Conservation (phyloP, 2,888 invertebrate genomes). For the Tenthredo distinguenda region DNA sequence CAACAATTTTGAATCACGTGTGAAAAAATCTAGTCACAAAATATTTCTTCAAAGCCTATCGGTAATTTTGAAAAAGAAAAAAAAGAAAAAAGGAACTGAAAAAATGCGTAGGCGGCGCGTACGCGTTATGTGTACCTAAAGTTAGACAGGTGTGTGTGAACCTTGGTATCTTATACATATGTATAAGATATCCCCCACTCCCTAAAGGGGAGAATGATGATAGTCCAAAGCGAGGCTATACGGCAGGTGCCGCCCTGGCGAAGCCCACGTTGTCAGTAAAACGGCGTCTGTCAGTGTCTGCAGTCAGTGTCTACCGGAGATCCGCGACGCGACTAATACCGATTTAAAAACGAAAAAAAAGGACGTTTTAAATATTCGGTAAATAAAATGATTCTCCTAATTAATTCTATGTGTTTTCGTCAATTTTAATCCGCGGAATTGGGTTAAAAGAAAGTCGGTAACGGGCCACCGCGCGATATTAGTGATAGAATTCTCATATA, state of each 20-base stretch:
- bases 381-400: background rate
- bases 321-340: background rate
- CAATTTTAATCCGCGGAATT: background rate
- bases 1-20: no score
- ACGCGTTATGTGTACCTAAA: background rate
- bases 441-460: background rate
- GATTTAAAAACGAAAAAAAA: background rate
- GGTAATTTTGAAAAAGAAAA: background rate
- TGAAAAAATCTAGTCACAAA: no score
- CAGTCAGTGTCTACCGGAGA: slow-evolving; percentile 17
- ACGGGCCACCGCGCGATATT: background rate
- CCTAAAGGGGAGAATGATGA: slow-evolving; percentile 34
- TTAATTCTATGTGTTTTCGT: background rate
- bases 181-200: slow-evolving; percentile 21
- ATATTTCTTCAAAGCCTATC: no score
- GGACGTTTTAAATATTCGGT: background rate
- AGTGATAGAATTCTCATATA: slow-evolving; percentile 5
- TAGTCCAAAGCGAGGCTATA: slow-evolving; percentile 15
- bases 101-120: background rate
- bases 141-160: background rate
- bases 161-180: slow-evolving; percentile 1
- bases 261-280: slow-evolving; percentile 52
- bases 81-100: background rate
- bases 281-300: slow-evolving; percentile 40
- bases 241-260: slow-evolving; percentile 42